Base-by-base conservation (phyloP, 64 coral and sea anemone species). In the Montipora foliosa region DNA sequence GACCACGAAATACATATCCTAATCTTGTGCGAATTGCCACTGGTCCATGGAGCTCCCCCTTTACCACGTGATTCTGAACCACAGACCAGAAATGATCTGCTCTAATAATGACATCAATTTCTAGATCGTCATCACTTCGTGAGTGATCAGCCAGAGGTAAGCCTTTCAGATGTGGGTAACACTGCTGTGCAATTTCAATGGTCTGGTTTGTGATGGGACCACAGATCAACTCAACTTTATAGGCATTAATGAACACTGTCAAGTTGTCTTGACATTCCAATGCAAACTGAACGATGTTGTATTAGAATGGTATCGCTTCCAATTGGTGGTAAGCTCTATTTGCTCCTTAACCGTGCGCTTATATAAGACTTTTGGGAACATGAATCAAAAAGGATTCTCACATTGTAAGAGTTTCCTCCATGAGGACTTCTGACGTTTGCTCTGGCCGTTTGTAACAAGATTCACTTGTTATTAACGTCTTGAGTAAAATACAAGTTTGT, bases 71-170 rank as follows among this genome's bases (percentile, higher is more conserved):
- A 77, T 84, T 84, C 21, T 89, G 78, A 73, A 94, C 55, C 48
- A 78, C 45, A 90, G 53, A 89, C 95, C 95, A 96, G n/a, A 93
- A 96, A 7, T 79, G 87, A 87, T 93, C 95, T 72, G 91, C 91
- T 87, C 95, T 91, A 76, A 93, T 93, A 60, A 90, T 74, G 25
- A 95, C 47, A 25, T 92, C 89, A 45, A 93, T 52, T 61, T 90
- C 64, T n/a, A 96, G 87, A 10, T 49, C 75, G 71, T 83, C 87
- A 48, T 79, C 79, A 19, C 25, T 91, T 47, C 37, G 76, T 29
- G 49, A 87, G 5, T 16, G 64, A 79, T 92, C 90, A 93, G 90
- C 90, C 15, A 96, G 57, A 14, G 77, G 68, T 9, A 90, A 81
- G 19, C 66, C 82, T 82, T 84, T 44, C 17, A 94, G 13, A 83